Evolutionary conservation across 2,797 vertebrate species (phyloP), one percentile per base, ranked within the genome.

Genomic region (Notolepis coatsorum): DNA sequence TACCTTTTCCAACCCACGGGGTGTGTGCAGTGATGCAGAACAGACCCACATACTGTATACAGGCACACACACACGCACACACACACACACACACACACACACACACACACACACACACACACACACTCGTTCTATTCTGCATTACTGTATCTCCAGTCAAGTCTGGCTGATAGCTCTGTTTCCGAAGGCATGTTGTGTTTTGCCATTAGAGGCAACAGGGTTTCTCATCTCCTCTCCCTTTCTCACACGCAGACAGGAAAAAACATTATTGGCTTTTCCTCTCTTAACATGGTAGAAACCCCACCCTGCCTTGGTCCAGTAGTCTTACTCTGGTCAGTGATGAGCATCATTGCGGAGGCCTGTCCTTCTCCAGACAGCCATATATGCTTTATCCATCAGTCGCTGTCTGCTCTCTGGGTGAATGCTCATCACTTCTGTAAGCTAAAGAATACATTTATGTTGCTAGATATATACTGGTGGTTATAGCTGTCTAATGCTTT

Each of bases 231-330:
- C 75, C 68, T 80, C 38, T 23, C 15, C n/a, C 10, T 61, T 68
- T 58, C 38, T 67, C 33, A 28, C n/a, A 7, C 7, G 3, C 37
- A 25, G n/a, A n/a, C 50, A 45, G 43, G 59, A 45, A 38, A 75
- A 62, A 68, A 42, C 45, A 18, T 68, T 47, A 80, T 81, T 73
- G 62, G 51, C 80, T 84, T 37, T 75, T 77, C 62, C 59, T 72
- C 51, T 67, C 23, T 13, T 38, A n/a, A 66, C 15, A n/a, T 70
- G 60, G 43, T 21, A 52, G 62, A 79, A 41, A 61, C 54, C 50
- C 53, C 54, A 39, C 58, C 54, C 51, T 28, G 57, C 66, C 31
- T 35, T 68, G 46, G 49, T 73, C 65, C 39, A 63, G 13, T 65
- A 53, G 62, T 80, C 60, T 25, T 17, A n/a, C n/a, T n/a, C n/a